Base-by-base conservation (phyloP, 2,888 invertebrate genomes). In the Eristalinus sepulchralis region DNA sequence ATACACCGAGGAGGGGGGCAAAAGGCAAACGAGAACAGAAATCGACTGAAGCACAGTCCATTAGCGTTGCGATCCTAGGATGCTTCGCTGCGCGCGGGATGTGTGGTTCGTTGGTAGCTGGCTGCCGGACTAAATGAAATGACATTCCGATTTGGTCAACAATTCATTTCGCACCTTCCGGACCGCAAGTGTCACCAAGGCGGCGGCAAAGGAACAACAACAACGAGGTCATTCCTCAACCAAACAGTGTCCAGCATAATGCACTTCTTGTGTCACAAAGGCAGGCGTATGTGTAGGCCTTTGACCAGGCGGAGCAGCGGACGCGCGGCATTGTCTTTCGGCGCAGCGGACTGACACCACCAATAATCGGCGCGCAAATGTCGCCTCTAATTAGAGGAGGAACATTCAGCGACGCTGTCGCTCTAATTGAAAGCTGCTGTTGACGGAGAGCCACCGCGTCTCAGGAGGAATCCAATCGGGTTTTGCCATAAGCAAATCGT, bases 381-480 rank as follows among this genome's bases (percentile, higher is more conserved):
- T 71, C 77, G 77, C 64, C 57, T 66, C 83, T 79, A 75, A 83
- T 86, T 83, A 86, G 66, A 70, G 62, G 57, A 70, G 83, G 60
- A 68, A 82, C 82, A 62, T 70, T 72, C 77, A 62, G 70, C 64
- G 13, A 13, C 22, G 67, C 67, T 77, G 85, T 85, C 73, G 72
- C 33, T 82, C 72, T 85, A 85, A 82, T 85, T 85, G 85, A 82
- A 85, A 82, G 82, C 85, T 78, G 82, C 77, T 82, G 85, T 78
- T 70, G 79, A 83, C 53, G 76, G 67, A 57, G 71, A 8, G 47
- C 59, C 34, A 67, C 60, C 34, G 60, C 67, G 70, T 80, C 66
- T 73, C 63, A 20, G 1, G 20, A 53, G 70, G 81, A 77, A 84
- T 84, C 77, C 81, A 77, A 77, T 77, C 71, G 59, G 78, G 62